A percentile compares a stretch with the other conserved stretches of the same genome.
Conservation (phyloP, 2,113 vertebrate genomes). For the Nesogale talazaci region DNA sequence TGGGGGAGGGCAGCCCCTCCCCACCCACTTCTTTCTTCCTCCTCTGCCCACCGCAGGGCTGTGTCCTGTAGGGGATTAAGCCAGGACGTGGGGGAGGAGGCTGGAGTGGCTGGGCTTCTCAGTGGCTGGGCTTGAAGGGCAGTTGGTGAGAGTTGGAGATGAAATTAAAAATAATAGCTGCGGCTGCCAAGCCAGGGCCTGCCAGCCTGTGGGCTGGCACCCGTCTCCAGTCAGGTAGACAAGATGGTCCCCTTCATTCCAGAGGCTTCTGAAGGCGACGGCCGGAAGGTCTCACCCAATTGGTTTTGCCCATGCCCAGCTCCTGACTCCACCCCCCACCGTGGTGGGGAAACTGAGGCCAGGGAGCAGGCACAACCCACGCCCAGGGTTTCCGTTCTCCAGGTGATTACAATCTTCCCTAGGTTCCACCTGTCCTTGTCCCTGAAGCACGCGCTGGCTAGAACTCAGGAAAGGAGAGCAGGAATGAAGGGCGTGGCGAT, state of each 20-base stretch:
- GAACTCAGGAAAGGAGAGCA: background rate
- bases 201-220: conserved; percentile 20
- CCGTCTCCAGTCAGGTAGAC: background rate
- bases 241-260: background rate
- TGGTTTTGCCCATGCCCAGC: background rate
- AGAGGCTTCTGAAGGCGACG: background rate
- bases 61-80: background rate
- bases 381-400: conserved; percentile 32
- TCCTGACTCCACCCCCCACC: background rate
- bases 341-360: conserved; percentile 53
- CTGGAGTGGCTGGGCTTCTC: conserved; percentile 45
- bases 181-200: conserved; percentile 43
- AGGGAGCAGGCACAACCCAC: background rate
- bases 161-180: conserved; percentile 60
- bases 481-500: background rate
- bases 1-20: conserved; percentile 24
- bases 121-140: conserved; percentile 53
- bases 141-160: conserved; percentile 32
- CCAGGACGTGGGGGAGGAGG: background rate
- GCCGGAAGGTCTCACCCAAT: background rate
- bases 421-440: background rate
- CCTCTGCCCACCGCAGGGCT: background rate
- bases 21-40: conserved; percentile 9
- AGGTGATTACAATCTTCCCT: background rate
- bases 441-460: background rate